Evolutionary conservation across 2,888 invertebrate species (phyloP).

Genomic region (Eurytoma californica): DNA sequence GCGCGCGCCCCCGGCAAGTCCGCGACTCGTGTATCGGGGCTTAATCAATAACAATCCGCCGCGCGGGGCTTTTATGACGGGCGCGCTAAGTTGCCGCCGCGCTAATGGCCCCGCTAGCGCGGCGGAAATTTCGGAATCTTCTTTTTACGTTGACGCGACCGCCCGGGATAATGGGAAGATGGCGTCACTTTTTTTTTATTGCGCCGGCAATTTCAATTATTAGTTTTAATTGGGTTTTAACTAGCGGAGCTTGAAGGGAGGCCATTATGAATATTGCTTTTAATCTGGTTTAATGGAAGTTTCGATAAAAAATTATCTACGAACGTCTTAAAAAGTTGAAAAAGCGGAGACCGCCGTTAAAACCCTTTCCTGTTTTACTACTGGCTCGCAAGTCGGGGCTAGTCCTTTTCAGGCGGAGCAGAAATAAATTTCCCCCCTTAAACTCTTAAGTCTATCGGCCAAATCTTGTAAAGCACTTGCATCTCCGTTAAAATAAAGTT

Average conservation of each 20-base stretch:
- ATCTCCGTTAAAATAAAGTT: constrained; percentile 11
- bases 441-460: constrained; percentile 9
- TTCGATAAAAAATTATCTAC: too few relatives aligned
- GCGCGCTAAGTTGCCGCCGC: not conserved
- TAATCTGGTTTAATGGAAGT: too few relatives aligned
- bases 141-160: too few relatives aligned
- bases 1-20: not conserved
- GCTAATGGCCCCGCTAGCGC: not conserved
- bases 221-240: too few relatives aligned
- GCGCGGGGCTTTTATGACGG: not conserved
- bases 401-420: not conserved
- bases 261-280: too few relatives aligned
- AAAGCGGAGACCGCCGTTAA: not conserved
- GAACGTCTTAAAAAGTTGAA: too few relatives aligned
- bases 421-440: constrained; percentile 19
- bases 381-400: not conserved
- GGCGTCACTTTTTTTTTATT: too few relatives aligned
- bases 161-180: too few relatives aligned
- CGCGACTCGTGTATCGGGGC: not conserved
- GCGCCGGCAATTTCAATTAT: too few relatives aligned
- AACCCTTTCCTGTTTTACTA: constrained; percentile 13
- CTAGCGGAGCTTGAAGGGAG: too few relatives aligned
- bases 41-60: not conserved
- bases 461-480: constrained; percentile 8
- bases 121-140: too few relatives aligned